Evolutionary conservation across 2,797 vertebrate genomes (phyloP).

Genomic region (Acanthis flammea): DNA sequence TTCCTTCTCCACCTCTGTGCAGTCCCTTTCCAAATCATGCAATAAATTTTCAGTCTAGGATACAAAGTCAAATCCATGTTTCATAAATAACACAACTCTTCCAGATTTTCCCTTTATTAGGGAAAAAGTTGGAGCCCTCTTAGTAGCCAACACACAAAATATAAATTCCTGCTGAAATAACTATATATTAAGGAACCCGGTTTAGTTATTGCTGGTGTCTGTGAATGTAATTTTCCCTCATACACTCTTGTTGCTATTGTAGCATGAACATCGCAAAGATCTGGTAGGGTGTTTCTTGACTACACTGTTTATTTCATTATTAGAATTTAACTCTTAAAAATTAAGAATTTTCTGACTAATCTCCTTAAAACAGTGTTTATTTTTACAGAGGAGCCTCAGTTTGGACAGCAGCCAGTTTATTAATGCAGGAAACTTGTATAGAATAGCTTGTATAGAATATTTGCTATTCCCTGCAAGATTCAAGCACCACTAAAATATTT

Average conservation of each 20-base stretch:
- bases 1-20: not conserved
- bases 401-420: not conserved
- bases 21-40: not conserved
- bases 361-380: not conserved
- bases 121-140: not conserved
- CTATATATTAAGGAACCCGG: not conserved
- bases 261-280: not conserved
- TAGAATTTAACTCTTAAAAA: constrained; percentile 4
- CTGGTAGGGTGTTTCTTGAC: not conserved
- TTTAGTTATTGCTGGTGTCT: not conserved
- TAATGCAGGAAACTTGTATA: not conserved
- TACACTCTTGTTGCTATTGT: not conserved
- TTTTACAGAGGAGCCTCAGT: not conserved
- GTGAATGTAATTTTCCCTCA: not conserved
- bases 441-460: not conserved
- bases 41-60: not conserved
- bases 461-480: not conserved
- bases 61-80: not conserved
- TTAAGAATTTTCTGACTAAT: not conserved
- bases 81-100: not conserved
- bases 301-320: not conserved
- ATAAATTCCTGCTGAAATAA: not conserved
- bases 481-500: not conserved
- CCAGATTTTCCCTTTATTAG: not conserved
- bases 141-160: not conserved